These are phyloP conservation scores for Lysiphlebus fabarum DNA, from an alignment of 1,140 invertebrate genomes.

Conservation along the genomic window DNA sequence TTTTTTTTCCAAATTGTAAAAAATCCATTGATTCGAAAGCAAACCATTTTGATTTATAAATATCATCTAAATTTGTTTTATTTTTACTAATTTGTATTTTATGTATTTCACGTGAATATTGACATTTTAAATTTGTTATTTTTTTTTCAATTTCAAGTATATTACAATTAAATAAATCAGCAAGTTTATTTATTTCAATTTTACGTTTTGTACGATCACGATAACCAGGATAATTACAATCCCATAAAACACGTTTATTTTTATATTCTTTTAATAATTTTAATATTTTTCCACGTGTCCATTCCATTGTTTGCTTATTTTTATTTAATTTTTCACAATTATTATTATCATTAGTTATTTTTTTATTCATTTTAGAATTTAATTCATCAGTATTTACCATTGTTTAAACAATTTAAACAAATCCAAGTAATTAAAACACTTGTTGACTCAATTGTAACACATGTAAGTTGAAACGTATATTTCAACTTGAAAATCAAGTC, in stretches of 20 bases:
- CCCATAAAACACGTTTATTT: constrained; percentile 53
- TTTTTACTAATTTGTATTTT: constrained; percentile 43
- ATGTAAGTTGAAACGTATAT: too few relatives aligned
- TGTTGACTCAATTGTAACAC: too few relatives aligned
- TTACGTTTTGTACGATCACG: constrained; percentile 52
- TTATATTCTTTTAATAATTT: constrained; percentile 54
- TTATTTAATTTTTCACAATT: constrained; percentile 10
- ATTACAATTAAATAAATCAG: constrained; percentile 51
- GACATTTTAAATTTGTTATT: constrained; percentile 54
- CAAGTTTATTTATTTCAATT: constrained; percentile 52
- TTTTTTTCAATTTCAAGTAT: constrained; percentile 55
- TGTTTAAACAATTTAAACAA: too few relatives aligned
- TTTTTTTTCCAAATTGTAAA: constrained; percentile 36
- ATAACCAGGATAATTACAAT: constrained; percentile 52
- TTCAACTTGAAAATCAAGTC: too few relatives aligned
- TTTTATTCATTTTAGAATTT: too few relatives aligned
- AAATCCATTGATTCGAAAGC: constrained; percentile 42
- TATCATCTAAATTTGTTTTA: constrained; percentile 32
- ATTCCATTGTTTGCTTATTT: constrained; percentile 50
- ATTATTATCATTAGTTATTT: too few relatives aligned
- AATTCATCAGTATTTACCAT: too few relatives aligned
- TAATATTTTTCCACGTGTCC: constrained; percentile 54
- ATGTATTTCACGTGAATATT: constrained; percentile 54
- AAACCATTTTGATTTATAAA: constrained; percentile 43
- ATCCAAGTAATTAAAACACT: too few relatives aligned